phyloP scores from a whole-genome alignment of 2,797 vertebrate genomes.

The Decapterus maruadsi region DNA sequence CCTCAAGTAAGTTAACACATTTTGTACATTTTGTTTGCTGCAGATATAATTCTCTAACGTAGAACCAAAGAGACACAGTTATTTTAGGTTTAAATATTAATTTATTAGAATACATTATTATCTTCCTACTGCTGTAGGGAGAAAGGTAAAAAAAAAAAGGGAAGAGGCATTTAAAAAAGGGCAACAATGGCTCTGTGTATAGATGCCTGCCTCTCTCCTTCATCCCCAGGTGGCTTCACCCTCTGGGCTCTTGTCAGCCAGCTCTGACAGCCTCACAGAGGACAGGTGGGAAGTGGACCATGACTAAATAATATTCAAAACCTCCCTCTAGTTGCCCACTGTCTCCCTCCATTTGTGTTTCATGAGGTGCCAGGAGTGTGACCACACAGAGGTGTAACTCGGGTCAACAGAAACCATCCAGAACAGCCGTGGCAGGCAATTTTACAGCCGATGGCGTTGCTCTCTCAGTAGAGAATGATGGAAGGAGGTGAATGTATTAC shows the following conservation, averaged over 20 bases:
- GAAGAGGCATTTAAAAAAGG: constrained; percentile 14
- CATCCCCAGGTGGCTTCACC: constrained; percentile 58
- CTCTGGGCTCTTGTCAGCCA: constrained; percentile 58
- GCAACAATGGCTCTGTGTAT: constrained; percentile 41
- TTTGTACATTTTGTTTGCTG: not conserved
- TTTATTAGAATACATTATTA: constrained; percentile 1
- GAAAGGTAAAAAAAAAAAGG: constrained; percentile 15
- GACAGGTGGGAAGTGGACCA: constrained; percentile 63
- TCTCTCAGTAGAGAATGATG: constrained; percentile 15
- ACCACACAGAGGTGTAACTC: constrained; percentile 46
- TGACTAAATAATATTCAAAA: constrained; percentile 76
- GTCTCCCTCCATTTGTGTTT: constrained; percentile 50
- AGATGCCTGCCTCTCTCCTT: constrained; percentile 41
- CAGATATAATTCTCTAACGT: not conserved
- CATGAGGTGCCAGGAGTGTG: constrained; percentile 55
- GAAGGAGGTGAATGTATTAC: constrained; percentile 17
- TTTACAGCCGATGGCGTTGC: constrained; percentile 46
- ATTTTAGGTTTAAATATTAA: constrained; percentile 1
- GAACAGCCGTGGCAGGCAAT: constrained; percentile 57
- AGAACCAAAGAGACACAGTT: not conserved
- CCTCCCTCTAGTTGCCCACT: constrained; percentile 56
- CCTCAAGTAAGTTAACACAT: not conserved
- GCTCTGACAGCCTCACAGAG: constrained; percentile 55
- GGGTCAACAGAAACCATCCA: constrained; percentile 44
- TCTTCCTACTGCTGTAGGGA: not conserved